Base-by-base conservation (phyloP, 2,888 invertebrate species). In the Cordilura impudica region DNA sequence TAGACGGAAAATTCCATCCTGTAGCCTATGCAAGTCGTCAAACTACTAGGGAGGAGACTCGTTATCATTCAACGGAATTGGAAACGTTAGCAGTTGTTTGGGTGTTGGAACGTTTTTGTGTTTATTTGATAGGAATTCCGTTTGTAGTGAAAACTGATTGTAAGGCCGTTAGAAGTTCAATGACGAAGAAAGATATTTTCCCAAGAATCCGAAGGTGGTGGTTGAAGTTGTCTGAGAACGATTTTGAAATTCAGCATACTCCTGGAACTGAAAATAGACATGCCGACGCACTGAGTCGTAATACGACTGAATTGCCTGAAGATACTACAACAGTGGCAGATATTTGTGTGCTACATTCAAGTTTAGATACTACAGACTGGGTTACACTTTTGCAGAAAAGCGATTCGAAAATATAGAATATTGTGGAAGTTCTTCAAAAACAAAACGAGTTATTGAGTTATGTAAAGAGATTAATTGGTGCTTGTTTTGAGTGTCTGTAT, bases 151-250 rank as follows among this genome's bases (percentile, higher is more conserved):
- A 6, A 26, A 26, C 26, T 26, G 26, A 26, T 26, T 26, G n/a
- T n/a, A n/a, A n/a, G n/a, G 74, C 69, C 2, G 75, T 75, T 4
- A 56, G 53, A 47, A 79, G 81, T 1, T 66, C 84, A 4, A 16
- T 81, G n/a, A 65, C 81, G 6, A 69, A 81, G 70, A 45, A 85
- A 85, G 87, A 61, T 84, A 84, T 66, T 54, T 72, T 60, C 51
- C 85, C 60, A 71, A 82, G 72, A 81, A 74, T 61, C 79, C 84
- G 45, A 67, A 54, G 78, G 43, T 85, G 58, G 87, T 86, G 77
- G 85, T 78, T 76, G 83, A 83, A 61, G 6, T 21, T 81, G 10
- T 67, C 74, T 16, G 78, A 81, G 19, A 81, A 56, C 56, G 47
- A 63, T 23, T 82, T 77, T 39, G 29, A 67, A 26, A 63, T 82